Evolutionary conservation across 2,888 invertebrate species (phyloP).

Genomic region (Frankliniella intonsa): DNA sequence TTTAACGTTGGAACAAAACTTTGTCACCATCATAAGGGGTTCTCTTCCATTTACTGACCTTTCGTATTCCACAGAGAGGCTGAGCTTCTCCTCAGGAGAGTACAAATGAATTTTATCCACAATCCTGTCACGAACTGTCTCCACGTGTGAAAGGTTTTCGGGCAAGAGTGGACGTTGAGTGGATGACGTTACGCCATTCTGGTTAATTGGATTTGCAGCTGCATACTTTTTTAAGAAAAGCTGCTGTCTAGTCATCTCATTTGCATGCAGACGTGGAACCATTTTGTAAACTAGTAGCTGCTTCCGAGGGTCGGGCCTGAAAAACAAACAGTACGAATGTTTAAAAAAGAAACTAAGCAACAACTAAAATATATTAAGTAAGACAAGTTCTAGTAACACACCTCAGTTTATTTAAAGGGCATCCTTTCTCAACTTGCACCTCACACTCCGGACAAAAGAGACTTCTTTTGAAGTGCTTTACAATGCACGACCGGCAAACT

Average conservation of each 20-base stretch:
- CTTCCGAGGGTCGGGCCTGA: slow-evolving; percentile 6
- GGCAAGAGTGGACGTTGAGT: not conserved
- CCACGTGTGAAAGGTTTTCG: not conserved
- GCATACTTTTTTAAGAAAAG: not conserved
- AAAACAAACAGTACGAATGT: slow-evolving; percentile 37
- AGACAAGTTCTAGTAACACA: slow-evolving; percentile 41
- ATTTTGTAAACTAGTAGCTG: slow-evolving; percentile 55
- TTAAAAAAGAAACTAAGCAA: slow-evolving; percentile 41
- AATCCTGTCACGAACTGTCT: not conserved
- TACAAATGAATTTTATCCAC: slow-evolving; percentile 40
- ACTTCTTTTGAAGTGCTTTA: slow-evolving; percentile 49
- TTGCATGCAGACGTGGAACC: slow-evolving; percentile 50
- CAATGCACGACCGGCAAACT: slow-evolving; percentile 54
- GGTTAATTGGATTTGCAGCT: no score
- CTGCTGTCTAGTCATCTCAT: not conserved
- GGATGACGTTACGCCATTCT: no score
- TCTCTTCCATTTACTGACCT: not conserved
- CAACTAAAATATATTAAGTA: not conserved
- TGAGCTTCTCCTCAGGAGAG: slow-evolving; percentile 51
- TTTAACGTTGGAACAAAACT: not conserved
- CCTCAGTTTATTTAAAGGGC: slow-evolving; percentile 50
- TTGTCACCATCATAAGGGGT: not conserved
- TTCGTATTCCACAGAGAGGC: slow-evolving; percentile 48
- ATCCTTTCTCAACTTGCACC: slow-evolving; percentile 51
- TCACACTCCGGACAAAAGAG: slow-evolving; percentile 53